These are phyloP conservation scores for Hipparchia semele DNA, from an alignment of 2,888 invertebrate genomes.

Conservation along the genomic window DNA sequence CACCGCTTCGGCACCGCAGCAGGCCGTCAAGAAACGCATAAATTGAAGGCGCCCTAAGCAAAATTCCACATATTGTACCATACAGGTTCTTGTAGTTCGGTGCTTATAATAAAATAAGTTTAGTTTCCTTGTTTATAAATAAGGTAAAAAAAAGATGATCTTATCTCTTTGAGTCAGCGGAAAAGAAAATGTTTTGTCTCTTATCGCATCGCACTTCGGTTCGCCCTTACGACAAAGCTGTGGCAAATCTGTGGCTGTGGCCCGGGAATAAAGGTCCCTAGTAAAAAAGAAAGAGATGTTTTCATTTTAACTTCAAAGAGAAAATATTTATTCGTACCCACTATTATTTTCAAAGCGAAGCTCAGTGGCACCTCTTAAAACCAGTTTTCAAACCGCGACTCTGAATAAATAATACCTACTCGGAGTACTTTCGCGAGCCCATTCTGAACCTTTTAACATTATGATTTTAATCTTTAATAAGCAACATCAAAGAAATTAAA, in stretches of 20 bases:
- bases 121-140: no score
- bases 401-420: neutral
- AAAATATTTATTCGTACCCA: neutral
- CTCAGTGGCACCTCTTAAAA: conserved; percentile 2
- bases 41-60: no score
- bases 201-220: neutral
- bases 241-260: neutral
- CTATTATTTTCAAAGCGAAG: neutral
- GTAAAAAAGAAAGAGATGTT: neutral
- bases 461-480: neutral
- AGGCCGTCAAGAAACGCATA: no score
- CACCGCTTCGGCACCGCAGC: no score
- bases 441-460: neutral
- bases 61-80: no score
- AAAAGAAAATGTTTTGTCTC: neutral
- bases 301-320: neutral
- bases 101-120: no score
- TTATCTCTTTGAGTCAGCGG: neutral
- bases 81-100: no score
- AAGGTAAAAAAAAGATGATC: no score
- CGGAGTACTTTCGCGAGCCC: neutral
- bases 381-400: neutral
- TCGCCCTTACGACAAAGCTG: neutral
- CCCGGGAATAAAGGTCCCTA: neutral
- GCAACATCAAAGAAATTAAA: conserved; percentile 9